Conservation (phyloP, 2,888 invertebrate genomes). For the Capitulum mitella region DNA sequence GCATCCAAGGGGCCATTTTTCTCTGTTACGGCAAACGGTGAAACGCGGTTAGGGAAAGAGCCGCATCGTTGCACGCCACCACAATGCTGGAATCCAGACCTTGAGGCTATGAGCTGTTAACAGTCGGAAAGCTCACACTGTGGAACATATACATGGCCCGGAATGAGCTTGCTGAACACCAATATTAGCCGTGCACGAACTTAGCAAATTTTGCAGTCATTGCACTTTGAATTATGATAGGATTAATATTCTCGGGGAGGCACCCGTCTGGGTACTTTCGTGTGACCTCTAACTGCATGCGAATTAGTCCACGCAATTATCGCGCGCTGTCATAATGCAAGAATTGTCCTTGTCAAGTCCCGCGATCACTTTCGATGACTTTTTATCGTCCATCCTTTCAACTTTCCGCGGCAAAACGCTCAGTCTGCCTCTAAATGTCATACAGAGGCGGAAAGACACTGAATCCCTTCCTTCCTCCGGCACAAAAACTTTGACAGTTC, state of each 20-base stretch:
- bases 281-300: neutral
- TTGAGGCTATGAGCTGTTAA: neutral
- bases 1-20: neutral
- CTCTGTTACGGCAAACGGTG: neutral
- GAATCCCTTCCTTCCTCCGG: neutral
- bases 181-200: neutral
- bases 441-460: neutral
- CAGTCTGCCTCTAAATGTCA: neutral
- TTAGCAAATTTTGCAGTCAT: neutral
- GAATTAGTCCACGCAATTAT: neutral
- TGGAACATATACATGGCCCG: neutral
- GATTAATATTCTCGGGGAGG: neutral
- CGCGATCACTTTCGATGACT: neutral
- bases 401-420: neutral
- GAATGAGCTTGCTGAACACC: neutral
- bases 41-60: neutral
- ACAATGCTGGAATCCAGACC: neutral
- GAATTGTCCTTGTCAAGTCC: neutral
- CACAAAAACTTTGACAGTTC: conserved; percentile 20
- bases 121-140: neutral
- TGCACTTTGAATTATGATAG: neutral
- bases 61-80: neutral
- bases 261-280: neutral
- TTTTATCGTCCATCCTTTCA: neutral
- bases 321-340: neutral